Percentiles rank a stretch among this genome's conserved stretches.
phyloP scores from a whole-genome alignment of 2,113 vertebrate genomes.

The Peromyscus maniculatus region DNA sequence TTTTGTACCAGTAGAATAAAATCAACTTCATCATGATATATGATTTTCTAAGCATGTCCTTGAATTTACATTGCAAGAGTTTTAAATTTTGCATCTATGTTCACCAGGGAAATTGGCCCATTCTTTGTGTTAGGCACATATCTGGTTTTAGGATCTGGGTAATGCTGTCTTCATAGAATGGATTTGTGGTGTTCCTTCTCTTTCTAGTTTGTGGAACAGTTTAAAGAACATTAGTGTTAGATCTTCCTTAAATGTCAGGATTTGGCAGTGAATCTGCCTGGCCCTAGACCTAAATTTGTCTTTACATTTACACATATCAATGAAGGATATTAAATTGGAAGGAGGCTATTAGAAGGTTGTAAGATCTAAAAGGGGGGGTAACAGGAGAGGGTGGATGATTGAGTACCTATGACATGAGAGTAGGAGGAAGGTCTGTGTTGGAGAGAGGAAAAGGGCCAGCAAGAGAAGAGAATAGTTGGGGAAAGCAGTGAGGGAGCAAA shows the following conservation, averaged over 20 bases:
- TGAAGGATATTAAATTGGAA: not conserved
- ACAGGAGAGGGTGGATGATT: not conserved
- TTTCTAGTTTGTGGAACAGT: not conserved
- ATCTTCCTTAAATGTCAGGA: not conserved
- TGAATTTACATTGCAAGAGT: not conserved
- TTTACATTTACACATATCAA: not conserved
- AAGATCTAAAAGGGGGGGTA: not conserved
- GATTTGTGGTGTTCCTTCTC: not conserved
- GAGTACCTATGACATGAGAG: not conserved
- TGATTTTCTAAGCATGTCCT: not conserved
- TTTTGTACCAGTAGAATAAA: not conserved
- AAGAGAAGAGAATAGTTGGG: not conserved
- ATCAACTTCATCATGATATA: no score
- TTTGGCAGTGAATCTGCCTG: not conserved
- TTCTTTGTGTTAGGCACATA: not conserved
- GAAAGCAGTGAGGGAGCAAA: not conserved
- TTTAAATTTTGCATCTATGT: not conserved
- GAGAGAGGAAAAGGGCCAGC: not conserved
- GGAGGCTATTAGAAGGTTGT: not conserved
- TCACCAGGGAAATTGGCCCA: not conserved
- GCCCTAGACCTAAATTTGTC: not conserved
- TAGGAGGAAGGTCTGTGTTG: not conserved
- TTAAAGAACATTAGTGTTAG: not conserved
- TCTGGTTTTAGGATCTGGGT: not conserved
- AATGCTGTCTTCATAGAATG: not conserved